A percentile compares a stretch with the other conserved stretches of the same genome.
phyloP scores from a whole-genome alignment of 1,140 invertebrate species.

The Armadillidium nasatum region DNA sequence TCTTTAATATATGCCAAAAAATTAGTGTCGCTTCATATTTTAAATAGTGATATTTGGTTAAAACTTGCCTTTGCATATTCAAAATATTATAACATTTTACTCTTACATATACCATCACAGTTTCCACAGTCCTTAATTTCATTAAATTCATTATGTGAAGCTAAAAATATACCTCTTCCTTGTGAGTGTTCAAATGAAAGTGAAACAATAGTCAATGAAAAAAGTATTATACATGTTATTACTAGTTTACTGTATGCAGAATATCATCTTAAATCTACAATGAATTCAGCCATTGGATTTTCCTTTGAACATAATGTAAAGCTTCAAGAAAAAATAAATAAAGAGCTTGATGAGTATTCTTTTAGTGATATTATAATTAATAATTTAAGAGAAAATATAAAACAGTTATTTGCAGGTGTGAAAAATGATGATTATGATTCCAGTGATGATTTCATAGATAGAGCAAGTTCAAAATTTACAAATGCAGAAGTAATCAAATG shows the following conservation, averaged over 20 bases:
- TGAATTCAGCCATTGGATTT: neutral
- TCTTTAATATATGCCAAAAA: slow-evolving; percentile 23
- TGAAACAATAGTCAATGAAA: neutral
- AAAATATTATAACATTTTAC: neutral
- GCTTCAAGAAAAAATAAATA: neutral
- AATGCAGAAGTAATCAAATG: neutral
- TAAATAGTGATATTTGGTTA: slow-evolving; percentile 29
- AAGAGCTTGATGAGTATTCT: neutral
- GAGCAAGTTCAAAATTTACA: neutral
- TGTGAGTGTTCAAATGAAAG: neutral
- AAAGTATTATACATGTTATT: neutral
- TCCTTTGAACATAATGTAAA: neutral
- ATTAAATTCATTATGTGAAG: neutral
- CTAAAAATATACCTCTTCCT: no score
- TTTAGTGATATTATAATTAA: neutral
- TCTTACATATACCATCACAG: slow-evolving; percentile 21
- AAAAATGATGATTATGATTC: neutral
- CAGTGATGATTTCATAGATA: neutral
- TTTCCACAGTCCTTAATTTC: neutral
- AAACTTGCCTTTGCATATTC: slow-evolving; percentile 33
- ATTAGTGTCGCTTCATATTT: slow-evolving; percentile 22
- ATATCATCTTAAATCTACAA: neutral
- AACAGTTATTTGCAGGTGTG: neutral
- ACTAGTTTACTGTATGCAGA: neutral
- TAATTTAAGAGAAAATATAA: neutral